phyloP scores from a whole-genome alignment of 2,888 invertebrate species.

The Norana najaformis region DNA sequence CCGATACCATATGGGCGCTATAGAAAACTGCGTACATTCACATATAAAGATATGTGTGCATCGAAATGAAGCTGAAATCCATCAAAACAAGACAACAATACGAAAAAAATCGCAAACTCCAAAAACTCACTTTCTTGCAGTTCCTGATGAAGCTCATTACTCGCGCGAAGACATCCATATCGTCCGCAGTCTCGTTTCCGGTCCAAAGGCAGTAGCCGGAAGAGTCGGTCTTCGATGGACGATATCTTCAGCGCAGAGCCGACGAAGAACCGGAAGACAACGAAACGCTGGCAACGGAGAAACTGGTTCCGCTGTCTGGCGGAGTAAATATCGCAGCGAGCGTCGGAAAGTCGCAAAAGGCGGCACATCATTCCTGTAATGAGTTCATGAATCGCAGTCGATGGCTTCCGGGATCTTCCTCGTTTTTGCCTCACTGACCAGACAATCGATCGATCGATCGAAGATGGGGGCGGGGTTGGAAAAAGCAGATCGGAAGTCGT shows the following conservation, averaged over 20 bases:
- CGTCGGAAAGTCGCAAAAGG: no score
- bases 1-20: no score
- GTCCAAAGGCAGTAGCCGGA: not conserved
- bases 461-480: not conserved
- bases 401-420: not conserved
- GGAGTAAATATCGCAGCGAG: no score
- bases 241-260: no score
- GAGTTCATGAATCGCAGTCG: no score
- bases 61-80: not conserved
- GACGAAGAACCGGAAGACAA: no score
- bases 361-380: no score
- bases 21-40: no score
- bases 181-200: not conserved
- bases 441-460: not conserved
- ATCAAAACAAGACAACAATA: not conserved
- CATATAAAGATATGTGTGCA: no score
- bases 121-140: not conserved
- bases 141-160: constrained; percentile 14
- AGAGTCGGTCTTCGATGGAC: no score
- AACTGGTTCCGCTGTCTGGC: no score
- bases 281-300: no score
- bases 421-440: not conserved
- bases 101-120: not conserved
- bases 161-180: constrained; percentile 9
- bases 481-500: not conserved